phyloP scores from a whole-genome alignment of 2,888 invertebrate genomes.

The Galeopsomyia nigrocyanea region DNA sequence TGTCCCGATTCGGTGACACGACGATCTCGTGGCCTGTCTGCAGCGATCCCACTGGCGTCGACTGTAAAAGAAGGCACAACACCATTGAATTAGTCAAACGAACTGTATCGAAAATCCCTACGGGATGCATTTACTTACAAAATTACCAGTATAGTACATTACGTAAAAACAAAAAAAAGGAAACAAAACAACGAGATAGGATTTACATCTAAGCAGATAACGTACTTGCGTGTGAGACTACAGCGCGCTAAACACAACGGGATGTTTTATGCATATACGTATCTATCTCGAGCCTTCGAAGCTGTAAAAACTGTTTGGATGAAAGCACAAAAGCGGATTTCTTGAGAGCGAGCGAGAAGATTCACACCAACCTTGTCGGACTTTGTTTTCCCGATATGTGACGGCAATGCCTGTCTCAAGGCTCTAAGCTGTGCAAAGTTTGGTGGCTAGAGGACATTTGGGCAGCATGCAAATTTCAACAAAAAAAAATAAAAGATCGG shows the following conservation, averaged over 20 bases:
- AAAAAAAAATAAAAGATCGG: slow-evolving; percentile 50
- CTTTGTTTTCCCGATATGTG: slow-evolving; percentile 86
- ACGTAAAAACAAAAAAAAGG: background rate
- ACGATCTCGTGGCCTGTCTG: slow-evolving; percentile 93
- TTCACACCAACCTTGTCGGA: slow-evolving; percentile 83
- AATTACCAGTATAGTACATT: too few relatives aligned
- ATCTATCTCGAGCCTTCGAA: slow-evolving; percentile 1
- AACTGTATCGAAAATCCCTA: background rate
- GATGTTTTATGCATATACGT: too few relatives aligned
- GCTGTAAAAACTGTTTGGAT: slow-evolving; percentile 14
- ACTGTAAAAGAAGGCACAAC: slow-evolving; percentile 75
- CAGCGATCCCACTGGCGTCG: slow-evolving; percentile 92
- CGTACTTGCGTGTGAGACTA: slow-evolving; percentile 54
- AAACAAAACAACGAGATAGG: background rate
- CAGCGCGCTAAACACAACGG: too few relatives aligned
- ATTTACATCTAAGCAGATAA: slow-evolving; percentile 46
- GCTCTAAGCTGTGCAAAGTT: slow-evolving; percentile 85
- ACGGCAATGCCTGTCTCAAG: slow-evolving; percentile 88
- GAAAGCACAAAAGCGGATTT: slow-evolving; percentile 19
- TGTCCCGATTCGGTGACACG: slow-evolving; percentile 90
- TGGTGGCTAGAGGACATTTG: slow-evolving; percentile 74
- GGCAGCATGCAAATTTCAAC: slow-evolving; percentile 67
- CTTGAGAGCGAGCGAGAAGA: background rate
- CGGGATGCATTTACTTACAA: too few relatives aligned
- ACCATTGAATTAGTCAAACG: slow-evolving; percentile 21